Percentiles rank a stretch among this genome's conserved stretches.
These are phyloP conservation scores for Masnerella sp. DNA, from an alignment of 2,888 invertebrate genomes.

Conservation along the genomic window DNA sequence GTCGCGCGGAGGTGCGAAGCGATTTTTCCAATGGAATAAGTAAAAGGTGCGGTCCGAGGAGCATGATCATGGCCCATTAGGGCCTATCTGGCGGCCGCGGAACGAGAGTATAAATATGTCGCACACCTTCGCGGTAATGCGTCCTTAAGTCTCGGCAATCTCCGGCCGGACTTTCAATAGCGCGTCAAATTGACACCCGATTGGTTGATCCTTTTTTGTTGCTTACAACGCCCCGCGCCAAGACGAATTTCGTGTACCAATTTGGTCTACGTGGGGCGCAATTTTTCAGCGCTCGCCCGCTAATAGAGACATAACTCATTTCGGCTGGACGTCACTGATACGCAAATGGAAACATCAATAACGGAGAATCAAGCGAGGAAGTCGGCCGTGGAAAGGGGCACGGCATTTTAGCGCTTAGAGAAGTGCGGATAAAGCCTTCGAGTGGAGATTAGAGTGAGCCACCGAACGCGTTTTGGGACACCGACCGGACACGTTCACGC, in stretches of 20 bases:
- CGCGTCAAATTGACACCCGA: slow-evolving; percentile 49
- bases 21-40: slow-evolving; percentile 59
- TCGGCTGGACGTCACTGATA: slow-evolving; percentile 70
- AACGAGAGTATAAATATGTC: slow-evolving; percentile 73
- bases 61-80: slow-evolving; percentile 72
- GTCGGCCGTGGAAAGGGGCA: slow-evolving; percentile 40
- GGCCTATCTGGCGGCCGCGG: slow-evolving; percentile 69
- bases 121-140: slow-evolving; percentile 73
- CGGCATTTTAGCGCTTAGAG: slow-evolving; percentile 66
- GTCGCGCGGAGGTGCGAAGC: slow-evolving; percentile 43
- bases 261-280: slow-evolving; percentile 30
- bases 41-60: slow-evolving; percentile 31
- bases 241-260: slow-evolving; percentile 31
- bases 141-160: slow-evolving; percentile 72
- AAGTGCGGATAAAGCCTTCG: slow-evolving; percentile 62
- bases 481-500: slow-evolving; percentile 22
- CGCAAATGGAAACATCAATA: slow-evolving; percentile 75
- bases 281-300: slow-evolving; percentile 47
- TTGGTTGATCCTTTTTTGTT: slow-evolving; percentile 45
- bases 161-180: slow-evolving; percentile 45
- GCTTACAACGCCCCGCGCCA: slow-evolving; percentile 38
- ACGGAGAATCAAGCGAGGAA: slow-evolving; percentile 56
- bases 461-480: slow-evolving; percentile 42
- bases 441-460: slow-evolving; percentile 65
- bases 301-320: slow-evolving; percentile 76